Percentiles rank a stretch among this genome's conserved stretches.
phyloP scores from a whole-genome alignment of 1,140 invertebrate genomes.

The Drosophila leontia region DNA sequence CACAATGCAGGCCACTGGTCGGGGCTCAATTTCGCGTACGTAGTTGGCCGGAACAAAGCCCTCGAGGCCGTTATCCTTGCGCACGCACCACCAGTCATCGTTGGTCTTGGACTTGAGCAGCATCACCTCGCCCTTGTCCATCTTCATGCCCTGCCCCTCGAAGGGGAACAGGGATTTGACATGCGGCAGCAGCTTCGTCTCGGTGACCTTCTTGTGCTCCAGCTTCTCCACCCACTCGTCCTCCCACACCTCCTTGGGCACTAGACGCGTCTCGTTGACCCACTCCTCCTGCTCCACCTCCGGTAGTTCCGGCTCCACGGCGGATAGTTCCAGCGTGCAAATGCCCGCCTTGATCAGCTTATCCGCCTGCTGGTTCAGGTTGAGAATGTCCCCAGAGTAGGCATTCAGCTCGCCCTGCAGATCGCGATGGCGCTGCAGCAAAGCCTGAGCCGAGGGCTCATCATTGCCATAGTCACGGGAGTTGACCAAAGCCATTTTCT shows the following conservation, averaged over 20 bases:
- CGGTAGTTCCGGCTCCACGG: constrained; percentile 88
- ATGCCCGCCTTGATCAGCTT: constrained; percentile 92
- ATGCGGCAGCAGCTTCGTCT: constrained; percentile 95
- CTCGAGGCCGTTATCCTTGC: constrained; percentile 95
- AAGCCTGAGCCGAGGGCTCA: constrained; percentile 94
- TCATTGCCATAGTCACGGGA: constrained; percentile 95
- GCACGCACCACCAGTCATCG: constrained; percentile 98
- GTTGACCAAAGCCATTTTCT: constrained; percentile 95
- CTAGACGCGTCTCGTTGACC: constrained; percentile 91
- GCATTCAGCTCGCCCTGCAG: constrained; percentile 96
- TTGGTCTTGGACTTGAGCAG: constrained; percentile 97
- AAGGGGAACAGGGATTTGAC: constrained; percentile 93
- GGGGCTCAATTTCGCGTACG: constrained; percentile 96
- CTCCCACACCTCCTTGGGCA: constrained; percentile 96
- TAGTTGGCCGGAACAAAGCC: constrained; percentile 99
- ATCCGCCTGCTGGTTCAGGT: constrained; percentile 94
- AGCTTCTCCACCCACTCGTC: constrained; percentile 94
- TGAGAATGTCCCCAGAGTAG: constrained; percentile 94
- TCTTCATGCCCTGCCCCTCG: constrained; percentile 96
- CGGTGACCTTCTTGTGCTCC: constrained; percentile 93
- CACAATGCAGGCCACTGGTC: constrained; percentile 91
- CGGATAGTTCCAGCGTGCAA: constrained; percentile 89
- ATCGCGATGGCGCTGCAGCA: constrained; percentile 94
- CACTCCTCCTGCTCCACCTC: constrained; percentile 91
- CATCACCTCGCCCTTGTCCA: constrained; percentile 96